Evolutionary conservation across 2,888 invertebrate species (phyloP).

Genomic region (Reticulitermes lucifugus): DNA sequence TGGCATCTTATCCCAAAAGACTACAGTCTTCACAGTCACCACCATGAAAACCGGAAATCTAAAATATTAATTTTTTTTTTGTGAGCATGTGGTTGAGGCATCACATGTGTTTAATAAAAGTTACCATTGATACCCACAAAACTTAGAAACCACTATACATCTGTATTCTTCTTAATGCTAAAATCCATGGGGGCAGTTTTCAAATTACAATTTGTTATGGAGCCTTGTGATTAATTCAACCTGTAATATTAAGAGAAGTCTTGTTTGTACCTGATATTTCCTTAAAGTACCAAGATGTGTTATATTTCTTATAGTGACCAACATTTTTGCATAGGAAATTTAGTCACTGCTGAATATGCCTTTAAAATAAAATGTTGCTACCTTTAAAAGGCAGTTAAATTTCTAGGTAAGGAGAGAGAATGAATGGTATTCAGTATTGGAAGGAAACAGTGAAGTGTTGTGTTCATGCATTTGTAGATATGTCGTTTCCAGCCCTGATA

Average conservation of each 20-base stretch:
- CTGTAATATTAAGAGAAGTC: background rate
- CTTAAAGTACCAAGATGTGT: background rate
- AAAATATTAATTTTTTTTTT: background rate
- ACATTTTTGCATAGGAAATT: background rate
- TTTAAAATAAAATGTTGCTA: background rate
- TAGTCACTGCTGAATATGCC: slow-evolving; percentile 5
- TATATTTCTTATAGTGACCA: slow-evolving; percentile 3
- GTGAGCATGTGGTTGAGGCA: background rate
- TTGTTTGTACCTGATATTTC: slow-evolving; percentile 21
- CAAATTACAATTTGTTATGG: slow-evolving; percentile 2
- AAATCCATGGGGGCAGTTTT: slow-evolving; percentile 27
- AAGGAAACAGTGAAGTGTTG: background rate
- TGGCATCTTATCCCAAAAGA: too few relatives aligned
- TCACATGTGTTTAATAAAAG: background rate
- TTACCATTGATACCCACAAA: background rate
- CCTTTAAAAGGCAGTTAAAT: background rate
- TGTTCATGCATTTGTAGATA: background rate
- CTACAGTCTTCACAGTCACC: too few relatives aligned
- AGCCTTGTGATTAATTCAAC: background rate
- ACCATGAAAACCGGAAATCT: too few relatives aligned
- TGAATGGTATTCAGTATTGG: background rate
- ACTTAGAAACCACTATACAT: background rate
- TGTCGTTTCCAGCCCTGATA: background rate
- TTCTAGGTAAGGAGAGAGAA: background rate
- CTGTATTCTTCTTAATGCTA: background rate